Evolutionary conservation across 2,113 vertebrate species (phyloP).

Genomic region (Barnardius zonarius): DNA sequence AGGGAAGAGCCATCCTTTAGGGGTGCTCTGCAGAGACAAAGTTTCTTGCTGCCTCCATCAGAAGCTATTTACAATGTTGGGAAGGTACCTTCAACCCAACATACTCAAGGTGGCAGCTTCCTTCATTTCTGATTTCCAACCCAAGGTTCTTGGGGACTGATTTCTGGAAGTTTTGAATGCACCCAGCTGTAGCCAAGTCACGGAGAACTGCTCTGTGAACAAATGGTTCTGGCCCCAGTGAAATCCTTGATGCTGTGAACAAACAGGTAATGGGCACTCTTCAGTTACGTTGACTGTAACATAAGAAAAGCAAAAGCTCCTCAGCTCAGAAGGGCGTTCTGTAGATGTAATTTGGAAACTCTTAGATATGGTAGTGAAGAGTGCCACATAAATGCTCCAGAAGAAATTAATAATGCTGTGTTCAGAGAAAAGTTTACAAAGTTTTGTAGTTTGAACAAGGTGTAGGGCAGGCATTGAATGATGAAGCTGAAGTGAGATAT

Average conservation of each 20-base stretch:
- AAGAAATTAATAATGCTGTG: background rate
- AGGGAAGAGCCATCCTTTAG: background rate
- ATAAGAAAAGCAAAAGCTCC: background rate
- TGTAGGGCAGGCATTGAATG: background rate
- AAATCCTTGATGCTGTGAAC: background rate
- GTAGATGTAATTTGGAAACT: background rate
- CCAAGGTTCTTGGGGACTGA: background rate
- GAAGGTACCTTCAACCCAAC: background rate
- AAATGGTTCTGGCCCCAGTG: background rate
- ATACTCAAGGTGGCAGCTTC: background rate
- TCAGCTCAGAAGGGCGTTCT: background rate
- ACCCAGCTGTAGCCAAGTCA: background rate
- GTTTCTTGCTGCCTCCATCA: background rate
- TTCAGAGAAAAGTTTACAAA: background rate
- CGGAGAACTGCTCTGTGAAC: background rate
- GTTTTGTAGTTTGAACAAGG: background rate
- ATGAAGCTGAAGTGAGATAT: background rate
- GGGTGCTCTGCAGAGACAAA: background rate
- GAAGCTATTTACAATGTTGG: background rate
- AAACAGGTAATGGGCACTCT: background rate
- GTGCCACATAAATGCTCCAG: background rate
- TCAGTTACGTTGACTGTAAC: background rate
- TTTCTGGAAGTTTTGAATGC: background rate
- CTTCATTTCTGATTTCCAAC: background rate
- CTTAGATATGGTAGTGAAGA: background rate